Evolutionary conservation across 2,797 vertebrate genomes (phyloP).

Genomic region (Crocodylus rhombifer): DNA sequence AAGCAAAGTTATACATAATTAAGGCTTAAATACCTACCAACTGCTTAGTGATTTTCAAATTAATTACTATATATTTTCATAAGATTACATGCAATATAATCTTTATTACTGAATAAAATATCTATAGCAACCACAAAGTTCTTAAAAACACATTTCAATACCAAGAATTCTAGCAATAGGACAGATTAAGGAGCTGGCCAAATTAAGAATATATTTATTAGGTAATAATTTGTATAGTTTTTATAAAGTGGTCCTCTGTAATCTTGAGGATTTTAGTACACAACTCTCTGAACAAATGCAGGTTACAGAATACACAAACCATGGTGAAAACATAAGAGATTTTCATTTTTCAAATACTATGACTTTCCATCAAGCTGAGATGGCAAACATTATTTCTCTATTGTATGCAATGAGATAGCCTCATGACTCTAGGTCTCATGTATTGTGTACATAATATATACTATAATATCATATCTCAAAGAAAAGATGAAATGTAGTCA

Average conservation of each 20-base stretch:
- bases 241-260: not conserved
- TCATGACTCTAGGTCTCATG: not conserved
- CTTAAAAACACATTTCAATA: constrained; percentile 69
- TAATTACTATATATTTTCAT: constrained; percentile 77
- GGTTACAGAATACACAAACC: not conserved
- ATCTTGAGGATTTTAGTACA: not conserved
- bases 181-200: constrained; percentile 60
- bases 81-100: constrained; percentile 71
- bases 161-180: constrained; percentile 47
- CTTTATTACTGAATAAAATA: constrained; percentile 74
- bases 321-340: rapidly evolving
- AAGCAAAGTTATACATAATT: constrained; percentile 72
- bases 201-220: constrained; percentile 54
- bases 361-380: not conserved
- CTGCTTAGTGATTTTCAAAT: constrained; percentile 76
- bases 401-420: not conserved
- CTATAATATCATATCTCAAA: not conserved
- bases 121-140: constrained; percentile 65
- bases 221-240: constrained; percentile 44
- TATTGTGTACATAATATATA: not conserved
- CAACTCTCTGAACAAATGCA: rapidly evolving
- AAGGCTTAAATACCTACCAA: constrained; percentile 75
- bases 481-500: constrained; percentile 50
- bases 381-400: not conserved
- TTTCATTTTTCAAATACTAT: not conserved